Conservation (phyloP, 1,140 invertebrate genomes). For the Drosophila takahashii region DNA sequence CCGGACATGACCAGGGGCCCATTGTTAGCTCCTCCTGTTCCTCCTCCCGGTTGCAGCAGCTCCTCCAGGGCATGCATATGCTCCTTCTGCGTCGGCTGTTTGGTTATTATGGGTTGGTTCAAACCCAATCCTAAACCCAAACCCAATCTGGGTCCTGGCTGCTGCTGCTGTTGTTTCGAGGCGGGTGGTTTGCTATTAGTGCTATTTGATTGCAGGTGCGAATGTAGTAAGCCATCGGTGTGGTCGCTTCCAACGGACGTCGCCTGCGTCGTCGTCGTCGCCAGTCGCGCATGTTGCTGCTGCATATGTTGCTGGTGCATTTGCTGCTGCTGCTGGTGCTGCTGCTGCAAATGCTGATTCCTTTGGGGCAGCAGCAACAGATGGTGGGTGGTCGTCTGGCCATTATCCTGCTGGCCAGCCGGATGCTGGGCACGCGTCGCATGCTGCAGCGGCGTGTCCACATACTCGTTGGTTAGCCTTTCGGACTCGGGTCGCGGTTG, state of each 20-base stretch:
- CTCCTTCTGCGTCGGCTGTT: constrained; percentile 86
- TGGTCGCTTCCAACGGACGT: constrained; percentile 60
- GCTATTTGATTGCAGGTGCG: constrained; percentile 56
- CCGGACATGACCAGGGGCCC: constrained; percentile 68
- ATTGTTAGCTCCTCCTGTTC: constrained; percentile 44
- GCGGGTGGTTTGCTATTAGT: constrained; percentile 55
- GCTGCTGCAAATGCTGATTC: constrained; percentile 66
- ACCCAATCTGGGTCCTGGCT: constrained; percentile 2
- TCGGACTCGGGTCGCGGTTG: constrained; percentile 91
- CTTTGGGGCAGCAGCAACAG: constrained; percentile 72
- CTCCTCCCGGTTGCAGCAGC: constrained; percentile 32
- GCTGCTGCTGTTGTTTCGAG: constrained; percentile 50
- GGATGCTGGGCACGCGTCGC: constrained; percentile 74
- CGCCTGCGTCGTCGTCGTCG: constrained; percentile 53
- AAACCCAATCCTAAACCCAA: constrained; percentile 23
- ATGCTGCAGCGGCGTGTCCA: constrained; percentile 89
- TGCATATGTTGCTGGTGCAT: constrained; percentile 44
- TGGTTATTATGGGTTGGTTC: constrained; percentile 85
- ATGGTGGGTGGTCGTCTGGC: constrained; percentile 83
- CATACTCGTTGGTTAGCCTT: constrained; percentile 92
- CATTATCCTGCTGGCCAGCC: constrained; percentile 75
- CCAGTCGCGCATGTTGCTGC: constrained; percentile 65
- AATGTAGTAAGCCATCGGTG: constrained; percentile 83
- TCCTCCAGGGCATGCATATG: constrained; percentile 85
- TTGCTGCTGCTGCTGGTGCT: constrained; percentile 46